phyloP scores from a whole-genome alignment of 2,888 invertebrate species.

The Ichneumon xanthorius region DNA sequence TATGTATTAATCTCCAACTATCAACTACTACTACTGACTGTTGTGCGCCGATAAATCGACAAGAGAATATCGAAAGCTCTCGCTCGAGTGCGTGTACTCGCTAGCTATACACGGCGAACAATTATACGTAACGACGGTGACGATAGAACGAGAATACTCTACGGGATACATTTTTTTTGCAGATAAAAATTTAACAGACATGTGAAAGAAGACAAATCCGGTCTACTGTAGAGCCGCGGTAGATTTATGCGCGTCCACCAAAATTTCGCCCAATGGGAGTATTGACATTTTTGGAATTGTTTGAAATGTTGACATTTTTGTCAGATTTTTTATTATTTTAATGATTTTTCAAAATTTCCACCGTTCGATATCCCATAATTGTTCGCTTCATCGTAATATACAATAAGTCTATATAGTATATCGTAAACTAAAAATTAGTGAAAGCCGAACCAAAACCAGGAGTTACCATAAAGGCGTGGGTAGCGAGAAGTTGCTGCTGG shows the following conservation, averaged over 20 bases:
- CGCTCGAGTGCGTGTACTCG: constrained; percentile 52
- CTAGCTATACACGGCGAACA: constrained; percentile 38
- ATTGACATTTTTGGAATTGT: not conserved
- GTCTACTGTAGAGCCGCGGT: not conserved
- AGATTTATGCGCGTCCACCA: too few relatives aligned
- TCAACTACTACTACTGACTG: constrained; percentile 49
- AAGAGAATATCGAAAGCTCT: constrained; percentile 52
- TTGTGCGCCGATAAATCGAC: constrained; percentile 48
- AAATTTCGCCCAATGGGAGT: not conserved
- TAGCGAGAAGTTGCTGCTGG: constrained; percentile 85
- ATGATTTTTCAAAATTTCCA: not conserved
- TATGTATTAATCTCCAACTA: constrained; percentile 24
- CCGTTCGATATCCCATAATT: constrained; percentile 21
- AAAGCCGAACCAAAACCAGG: constrained; percentile 85
- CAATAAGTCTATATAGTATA: constrained; percentile 55
- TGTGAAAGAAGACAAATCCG: not conserved
- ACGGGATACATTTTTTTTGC: not conserved
- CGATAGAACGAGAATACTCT: not conserved
- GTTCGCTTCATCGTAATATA: constrained; percentile 46
- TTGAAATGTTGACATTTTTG: not conserved
- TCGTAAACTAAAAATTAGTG: constrained; percentile 80
- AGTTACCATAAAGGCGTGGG: constrained; percentile 85
- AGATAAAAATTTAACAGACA: too few relatives aligned
- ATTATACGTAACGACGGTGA: constrained; percentile 19
- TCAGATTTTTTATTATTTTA: too few relatives aligned